These are phyloP conservation scores for Brachyrhaphis roseni DNA, from an alignment of 2,797 vertebrate species.

Conservation along the genomic window DNA sequence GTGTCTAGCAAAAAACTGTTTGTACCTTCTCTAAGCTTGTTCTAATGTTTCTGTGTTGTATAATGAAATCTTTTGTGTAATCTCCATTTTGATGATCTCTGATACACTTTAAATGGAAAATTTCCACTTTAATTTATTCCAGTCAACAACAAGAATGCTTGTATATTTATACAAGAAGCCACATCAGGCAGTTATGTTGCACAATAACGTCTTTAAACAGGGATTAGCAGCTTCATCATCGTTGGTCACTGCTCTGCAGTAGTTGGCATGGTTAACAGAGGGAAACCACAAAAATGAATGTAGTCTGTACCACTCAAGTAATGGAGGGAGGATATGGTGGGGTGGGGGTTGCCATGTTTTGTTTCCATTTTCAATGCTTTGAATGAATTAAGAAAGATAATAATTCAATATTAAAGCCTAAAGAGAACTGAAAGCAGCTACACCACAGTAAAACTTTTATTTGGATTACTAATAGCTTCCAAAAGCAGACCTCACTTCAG, in stretches of 20 bases:
- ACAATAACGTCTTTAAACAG: conserved; percentile 43
- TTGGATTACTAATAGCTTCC: not conserved
- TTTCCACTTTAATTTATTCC: conserved; percentile 32
- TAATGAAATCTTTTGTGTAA: conserved; percentile 30
- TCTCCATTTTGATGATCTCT: conserved; percentile 21
- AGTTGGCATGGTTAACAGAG: conserved; percentile 31
- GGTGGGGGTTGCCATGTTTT: not conserved
- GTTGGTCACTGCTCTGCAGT: conserved; percentile 16
- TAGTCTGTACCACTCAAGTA: not conserved
- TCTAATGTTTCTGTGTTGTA: conserved; percentile 8
- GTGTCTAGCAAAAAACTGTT: not conserved
- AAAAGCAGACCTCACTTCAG: not conserved
- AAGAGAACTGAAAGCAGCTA: not conserved
- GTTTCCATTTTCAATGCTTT: not conserved
- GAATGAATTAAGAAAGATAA: not conserved
- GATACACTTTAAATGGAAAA: conserved; percentile 46
- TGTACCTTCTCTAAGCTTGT: not conserved
- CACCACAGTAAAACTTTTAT: not conserved
- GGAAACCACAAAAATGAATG: conserved; percentile 30
- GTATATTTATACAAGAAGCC: conserved; percentile 24
- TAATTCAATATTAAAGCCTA: not conserved
- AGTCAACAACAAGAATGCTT: conserved; percentile 28
- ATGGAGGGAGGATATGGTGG: not conserved
- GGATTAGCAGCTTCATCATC: conserved; percentile 37
- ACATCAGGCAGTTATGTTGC: conserved; percentile 32